phyloP scores from a whole-genome alignment of 2,797 vertebrate genomes.

The Emys orbicularis region DNA sequence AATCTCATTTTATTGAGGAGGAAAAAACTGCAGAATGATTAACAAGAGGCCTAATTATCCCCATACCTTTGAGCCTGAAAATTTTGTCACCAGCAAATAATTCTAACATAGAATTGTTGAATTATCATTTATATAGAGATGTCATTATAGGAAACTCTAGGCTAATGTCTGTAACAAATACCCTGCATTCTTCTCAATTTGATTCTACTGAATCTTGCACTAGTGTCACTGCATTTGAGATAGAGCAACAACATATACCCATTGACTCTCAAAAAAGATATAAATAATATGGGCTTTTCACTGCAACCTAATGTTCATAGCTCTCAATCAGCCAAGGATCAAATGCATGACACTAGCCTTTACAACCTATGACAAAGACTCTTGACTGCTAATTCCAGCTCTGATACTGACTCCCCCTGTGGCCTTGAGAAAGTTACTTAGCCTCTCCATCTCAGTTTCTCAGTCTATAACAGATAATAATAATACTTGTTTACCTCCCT shows the following conservation, averaged over 20 bases:
- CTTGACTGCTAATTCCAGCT: background rate
- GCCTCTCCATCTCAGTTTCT: background rate
- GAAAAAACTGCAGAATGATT: constrained; percentile 72
- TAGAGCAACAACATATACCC: background rate
- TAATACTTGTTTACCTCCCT: background rate
- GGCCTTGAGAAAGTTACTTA: background rate
- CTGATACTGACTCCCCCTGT: accelerated
- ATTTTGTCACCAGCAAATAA: constrained; percentile 53
- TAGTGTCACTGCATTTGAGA: background rate
- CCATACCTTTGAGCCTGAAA: constrained; percentile 72
- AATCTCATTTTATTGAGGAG: constrained; percentile 75
- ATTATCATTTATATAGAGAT: constrained; percentile 52
- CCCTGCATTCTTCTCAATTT: accelerated
- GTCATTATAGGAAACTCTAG: background rate
- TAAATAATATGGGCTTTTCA: background rate
- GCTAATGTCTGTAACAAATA: background rate
- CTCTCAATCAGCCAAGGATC: accelerated
- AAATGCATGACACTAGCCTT: accelerated
- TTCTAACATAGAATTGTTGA: constrained; percentile 42
- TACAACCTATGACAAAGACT: background rate
- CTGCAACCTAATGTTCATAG: background rate
- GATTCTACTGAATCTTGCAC: background rate
- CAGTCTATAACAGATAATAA: background rate
- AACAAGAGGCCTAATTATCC: constrained; percentile 81
- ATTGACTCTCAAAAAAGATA: background rate